Evolutionary conservation across 1,140 invertebrate species (phyloP), one percentile per base, ranked within the genome.

Genomic region (Orchesella cincta): DNA sequence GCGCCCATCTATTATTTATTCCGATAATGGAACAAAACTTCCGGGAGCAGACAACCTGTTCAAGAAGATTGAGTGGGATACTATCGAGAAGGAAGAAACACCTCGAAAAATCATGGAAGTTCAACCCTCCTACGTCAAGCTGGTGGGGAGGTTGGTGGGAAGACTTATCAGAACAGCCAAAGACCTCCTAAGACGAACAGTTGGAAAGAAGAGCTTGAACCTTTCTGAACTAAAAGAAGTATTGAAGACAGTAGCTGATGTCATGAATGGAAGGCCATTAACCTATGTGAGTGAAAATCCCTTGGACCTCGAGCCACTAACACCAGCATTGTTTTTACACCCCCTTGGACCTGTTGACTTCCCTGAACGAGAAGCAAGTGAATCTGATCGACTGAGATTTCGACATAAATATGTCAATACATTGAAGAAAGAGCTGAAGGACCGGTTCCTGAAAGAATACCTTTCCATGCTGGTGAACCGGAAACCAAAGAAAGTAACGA

Each of bases 1-100:
- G 70, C 74, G 82, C 28, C 83, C 85, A 0, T n/a, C 1, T 12
- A 54, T 83, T 36, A 78, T 87, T 0, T 84, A 84, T 70, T 84
- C 78, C 26, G 86, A 87, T 73, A 84, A 84, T 31, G 57, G 57
- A 31, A 64, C 57, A 14, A 64, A 64, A 12, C 23, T 64, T 26
- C 5, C 5, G 23, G 57, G 57, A 26, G 57, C 57, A 8, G 29
- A 64, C 57, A 64, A 64, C 8, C n/a, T 31, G n/a, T 64, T 71
- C 23, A 14, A 18, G 34, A 71, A 23, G 14, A 14, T 71, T 8
- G 67, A 71, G 14, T 71, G 67, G 67, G 31, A 33, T 12, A 23
- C 14, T 2, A 33, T 71, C 12, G 23, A 29, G 26, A 26, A 71
- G 31, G 5, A 34, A 12, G 34, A 71, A 16, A 2, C 31, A 23